Evolutionary conservation across 2,113 vertebrate genomes (phyloP), one percentile per base, ranked within the genome.

Genomic region (Psilopsiagon aymara): DNA sequence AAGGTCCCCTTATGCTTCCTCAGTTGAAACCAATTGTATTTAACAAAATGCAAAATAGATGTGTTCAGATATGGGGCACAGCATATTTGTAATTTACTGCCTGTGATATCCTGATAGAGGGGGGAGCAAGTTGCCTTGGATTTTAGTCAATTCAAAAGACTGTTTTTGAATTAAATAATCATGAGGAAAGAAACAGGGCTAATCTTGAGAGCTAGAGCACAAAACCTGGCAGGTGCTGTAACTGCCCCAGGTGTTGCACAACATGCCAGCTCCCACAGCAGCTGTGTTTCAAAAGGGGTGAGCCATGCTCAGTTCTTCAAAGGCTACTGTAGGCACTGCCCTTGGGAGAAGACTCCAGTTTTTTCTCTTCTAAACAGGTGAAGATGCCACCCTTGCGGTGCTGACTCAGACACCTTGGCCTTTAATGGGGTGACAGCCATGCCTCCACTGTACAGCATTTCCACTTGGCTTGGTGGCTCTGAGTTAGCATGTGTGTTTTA

Each of bases 221-320:
- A 88, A 71, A 89, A 88, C 66, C 64, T 92, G 81, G 62, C 77
- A 78, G 62, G 43, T 84, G 60, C 64, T 93, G 20, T 44, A 39
- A 35, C 76, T 86, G 29, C 86, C 49, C 1, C 1, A 11, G 35
- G 63, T 92, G 76, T 95, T 95, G 87, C 55, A 68, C 75, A 89
- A 91, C 29, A 15, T 55, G 49, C 44, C 51, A 47, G 39, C 70
- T 94, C 75, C 81, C 67, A 71, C 2, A 0, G 52, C 62, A 79
- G 78, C 70, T 85, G 66, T 3, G 7, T 92, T 96, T 97, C 81
- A 75, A 89, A 95, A 88, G 41, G 69, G 39, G 7, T 60, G 77
- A 89, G 66, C 44, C 5, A 1, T 79, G 35, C 86, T 89, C 62
- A 60, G 52, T 71, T 96, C 89, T 97, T 97, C 96, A 95, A 95